phyloP scores from a whole-genome alignment of 2,113 vertebrate genomes.

The Tylochromis polylepis region DNA sequence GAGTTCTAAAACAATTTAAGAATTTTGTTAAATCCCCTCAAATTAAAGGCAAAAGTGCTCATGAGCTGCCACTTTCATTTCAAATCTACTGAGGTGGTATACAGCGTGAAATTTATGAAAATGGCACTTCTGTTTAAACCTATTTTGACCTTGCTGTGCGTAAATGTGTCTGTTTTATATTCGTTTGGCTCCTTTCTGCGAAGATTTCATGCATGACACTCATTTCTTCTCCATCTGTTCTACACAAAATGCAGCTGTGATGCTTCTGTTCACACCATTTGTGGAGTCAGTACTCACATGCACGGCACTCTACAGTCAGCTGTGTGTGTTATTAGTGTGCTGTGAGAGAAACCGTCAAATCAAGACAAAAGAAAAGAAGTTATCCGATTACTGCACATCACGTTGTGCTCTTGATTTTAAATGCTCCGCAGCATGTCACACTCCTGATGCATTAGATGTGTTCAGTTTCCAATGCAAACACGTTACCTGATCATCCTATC shows the following conservation, averaged over 20 bases:
- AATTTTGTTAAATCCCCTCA: not conserved
- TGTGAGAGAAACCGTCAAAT: constrained; percentile 14
- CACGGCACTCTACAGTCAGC: constrained; percentile 18
- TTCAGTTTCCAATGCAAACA: constrained; percentile 55
- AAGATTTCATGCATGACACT: constrained; percentile 10
- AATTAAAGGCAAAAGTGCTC: not conserved
- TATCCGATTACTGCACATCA: not conserved
- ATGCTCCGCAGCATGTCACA: constrained; percentile 26
- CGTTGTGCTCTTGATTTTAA: not conserved
- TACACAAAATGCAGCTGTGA: not conserved
- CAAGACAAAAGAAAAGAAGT: not conserved
- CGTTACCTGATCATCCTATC: constrained; percentile 99
- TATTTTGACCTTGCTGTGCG: not conserved
- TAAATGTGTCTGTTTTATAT: not conserved
- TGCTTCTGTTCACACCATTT: not conserved
- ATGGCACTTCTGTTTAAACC: not conserved
- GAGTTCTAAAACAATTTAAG: not conserved
- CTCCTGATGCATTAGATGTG: constrained; percentile 40
- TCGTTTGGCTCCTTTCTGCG: not conserved
- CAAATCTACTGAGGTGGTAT: not conserved
- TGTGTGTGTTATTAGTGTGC: constrained; percentile 9
- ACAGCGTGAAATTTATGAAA: not conserved
- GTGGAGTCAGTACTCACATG: constrained; percentile 42
- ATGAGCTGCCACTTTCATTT: not conserved
- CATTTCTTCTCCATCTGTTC: not conserved